phyloP scores from a whole-genome alignment of 1,140 invertebrate species.

The Aphis craccivora region DNA sequence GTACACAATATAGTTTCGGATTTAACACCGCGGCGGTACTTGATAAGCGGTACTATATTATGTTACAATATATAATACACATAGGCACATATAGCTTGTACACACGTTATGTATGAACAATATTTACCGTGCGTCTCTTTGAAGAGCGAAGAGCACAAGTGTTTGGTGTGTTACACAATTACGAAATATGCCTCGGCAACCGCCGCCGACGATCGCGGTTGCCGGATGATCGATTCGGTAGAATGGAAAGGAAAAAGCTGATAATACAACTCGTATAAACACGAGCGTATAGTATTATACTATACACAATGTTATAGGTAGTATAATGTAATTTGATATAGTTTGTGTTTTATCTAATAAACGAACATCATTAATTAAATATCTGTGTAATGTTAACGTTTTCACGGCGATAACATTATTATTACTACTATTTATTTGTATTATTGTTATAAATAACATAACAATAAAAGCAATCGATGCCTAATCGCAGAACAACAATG shows the following conservation, averaged over 20 bases:
- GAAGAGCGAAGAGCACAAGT: conserved; percentile 32
- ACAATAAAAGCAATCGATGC: neutral
- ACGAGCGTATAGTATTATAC: neutral
- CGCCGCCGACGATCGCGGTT: neutral
- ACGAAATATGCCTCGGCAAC: conserved; percentile 16
- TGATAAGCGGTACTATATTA: neutral
- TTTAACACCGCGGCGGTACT: conserved; percentile 2
- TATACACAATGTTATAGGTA: neutral
- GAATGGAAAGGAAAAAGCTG: neutral
- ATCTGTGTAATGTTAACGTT: neutral
- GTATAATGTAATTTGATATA: neutral
- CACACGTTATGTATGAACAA: neutral
- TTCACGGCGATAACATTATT: neutral
- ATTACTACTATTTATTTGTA: neutral
- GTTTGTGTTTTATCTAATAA: neutral
- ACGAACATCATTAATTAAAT: neutral
- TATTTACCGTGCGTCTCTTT: conserved; percentile 5
- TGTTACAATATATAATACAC: neutral
- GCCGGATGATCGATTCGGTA: neutral
- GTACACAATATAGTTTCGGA: conserved; percentile 21
- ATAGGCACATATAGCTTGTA: neutral
- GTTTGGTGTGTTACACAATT: conserved; percentile 22
- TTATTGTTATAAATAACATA: neutral
- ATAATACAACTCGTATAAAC: neutral
- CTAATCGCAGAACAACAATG: neutral